Percentiles rank a stretch among this genome's conserved stretches.
phyloP scores from a whole-genome alignment of 2,113 vertebrate species.

The Calyptomena viridis region DNA sequence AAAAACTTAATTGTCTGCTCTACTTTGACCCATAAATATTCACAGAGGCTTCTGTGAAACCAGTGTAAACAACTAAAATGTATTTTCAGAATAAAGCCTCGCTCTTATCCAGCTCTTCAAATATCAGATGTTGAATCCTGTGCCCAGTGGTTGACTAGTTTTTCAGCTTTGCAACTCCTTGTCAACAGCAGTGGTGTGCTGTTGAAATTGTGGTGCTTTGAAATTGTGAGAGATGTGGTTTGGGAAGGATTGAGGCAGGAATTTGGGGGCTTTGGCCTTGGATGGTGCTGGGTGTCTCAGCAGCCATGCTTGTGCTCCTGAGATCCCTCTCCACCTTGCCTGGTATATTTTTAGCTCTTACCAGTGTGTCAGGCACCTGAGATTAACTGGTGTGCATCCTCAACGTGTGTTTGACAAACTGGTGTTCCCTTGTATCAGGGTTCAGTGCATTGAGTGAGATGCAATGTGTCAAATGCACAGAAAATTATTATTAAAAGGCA shows the following conservation, averaged over 20 bases:
- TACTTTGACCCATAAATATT: background rate
- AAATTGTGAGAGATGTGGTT: background rate
- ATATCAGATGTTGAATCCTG: background rate
- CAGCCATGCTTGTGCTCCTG: background rate
- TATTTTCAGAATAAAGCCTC: background rate
- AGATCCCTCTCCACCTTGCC: background rate
- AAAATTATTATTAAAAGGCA: constrained; percentile 72
- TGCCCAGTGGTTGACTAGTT: fast-evolving
- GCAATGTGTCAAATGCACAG: constrained; percentile 68
- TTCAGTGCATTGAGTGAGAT: constrained; percentile 70
- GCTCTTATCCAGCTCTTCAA: background rate
- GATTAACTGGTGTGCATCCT: constrained; percentile 66
- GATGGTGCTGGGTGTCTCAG: background rate
- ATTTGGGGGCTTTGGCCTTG: background rate
- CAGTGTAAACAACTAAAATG: background rate
- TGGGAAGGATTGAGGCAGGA: background rate
- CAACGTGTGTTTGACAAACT: constrained; percentile 56
- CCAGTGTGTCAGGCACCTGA: constrained; percentile 12
- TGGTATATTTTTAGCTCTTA: background rate
- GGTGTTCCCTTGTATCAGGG: constrained; percentile 63
- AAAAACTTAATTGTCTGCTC: background rate
- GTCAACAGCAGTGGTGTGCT: background rate
- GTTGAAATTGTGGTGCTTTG: background rate
- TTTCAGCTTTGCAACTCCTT: background rate
- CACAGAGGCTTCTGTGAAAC: background rate